A percentile compares a stretch with the other conserved stretches of the same genome.
These are phyloP conservation scores for Pollenia angustigena DNA, from an alignment of 2,888 invertebrate genomes.

Conservation along the genomic window DNA sequence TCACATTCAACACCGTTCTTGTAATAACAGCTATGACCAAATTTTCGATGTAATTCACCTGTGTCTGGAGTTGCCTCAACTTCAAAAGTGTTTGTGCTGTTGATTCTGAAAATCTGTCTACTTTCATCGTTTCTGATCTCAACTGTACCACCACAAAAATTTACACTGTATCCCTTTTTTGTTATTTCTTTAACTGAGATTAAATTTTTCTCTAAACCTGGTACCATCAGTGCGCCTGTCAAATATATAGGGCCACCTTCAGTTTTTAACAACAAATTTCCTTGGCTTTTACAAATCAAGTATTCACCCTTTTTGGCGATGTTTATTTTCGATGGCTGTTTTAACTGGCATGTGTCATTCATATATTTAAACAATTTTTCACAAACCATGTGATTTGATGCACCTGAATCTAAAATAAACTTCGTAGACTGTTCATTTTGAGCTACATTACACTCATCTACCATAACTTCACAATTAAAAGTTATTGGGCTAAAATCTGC, in stretches of 20 bases:
- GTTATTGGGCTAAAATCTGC: slow-evolving; percentile 17
- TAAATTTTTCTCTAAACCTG: slow-evolving; percentile 41
- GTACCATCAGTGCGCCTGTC: slow-evolving; percentile 15
- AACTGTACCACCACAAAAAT: slow-evolving; percentile 14
- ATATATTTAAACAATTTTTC: slow-evolving; percentile 9
- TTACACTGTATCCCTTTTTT: slow-evolving; percentile 21
- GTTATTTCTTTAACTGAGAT: slow-evolving; percentile 44
- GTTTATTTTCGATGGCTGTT: slow-evolving; percentile 8
- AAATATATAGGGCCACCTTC: slow-evolving; percentile 10
- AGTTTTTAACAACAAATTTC: slow-evolving; percentile 19
- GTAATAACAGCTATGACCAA: neutral
- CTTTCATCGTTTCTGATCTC: slow-evolving; percentile 36
- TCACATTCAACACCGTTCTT: slow-evolving; percentile 15
- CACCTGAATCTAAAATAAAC: slow-evolving; percentile 50
- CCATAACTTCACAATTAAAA: slow-evolving; percentile 36
- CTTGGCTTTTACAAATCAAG: neutral
- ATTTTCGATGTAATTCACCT: slow-evolving; percentile 9
- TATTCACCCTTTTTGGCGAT: slow-evolving; percentile 32
- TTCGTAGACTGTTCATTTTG: neutral
- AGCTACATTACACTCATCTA: neutral
- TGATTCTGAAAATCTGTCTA: slow-evolving; percentile 24
- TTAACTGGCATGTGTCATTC: neutral
- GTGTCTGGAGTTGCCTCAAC: slow-evolving; percentile 22
- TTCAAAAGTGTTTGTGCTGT: slow-evolving; percentile 19
- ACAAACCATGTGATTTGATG: slow-evolving; percentile 46